Evolutionary conservation across 2,797 vertebrate genomes (phyloP).

Genomic region (Acipenser transmontanus): DNA sequence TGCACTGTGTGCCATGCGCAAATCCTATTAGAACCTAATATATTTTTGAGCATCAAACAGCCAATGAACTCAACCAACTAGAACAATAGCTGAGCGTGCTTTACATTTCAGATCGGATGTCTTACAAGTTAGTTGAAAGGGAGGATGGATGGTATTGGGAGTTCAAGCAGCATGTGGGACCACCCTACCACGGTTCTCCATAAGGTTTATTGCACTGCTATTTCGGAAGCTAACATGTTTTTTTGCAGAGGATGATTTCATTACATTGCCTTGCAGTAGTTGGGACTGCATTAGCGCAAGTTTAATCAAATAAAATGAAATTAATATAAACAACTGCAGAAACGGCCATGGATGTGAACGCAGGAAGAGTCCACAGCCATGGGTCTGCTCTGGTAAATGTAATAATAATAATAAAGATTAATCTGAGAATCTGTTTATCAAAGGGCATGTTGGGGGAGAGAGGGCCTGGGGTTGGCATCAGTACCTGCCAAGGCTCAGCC

Average conservation of each 20-base stretch:
- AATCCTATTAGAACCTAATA: too few relatives aligned
- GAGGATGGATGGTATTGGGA: background rate
- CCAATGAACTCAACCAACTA: too few relatives aligned
- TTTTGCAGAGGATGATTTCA: slow-evolving; percentile 29
- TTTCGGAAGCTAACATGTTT: slow-evolving; percentile 25
- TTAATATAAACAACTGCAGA: slow-evolving; percentile 27
- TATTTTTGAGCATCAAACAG: too few relatives aligned
- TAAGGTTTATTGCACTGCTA: slow-evolving; percentile 18
- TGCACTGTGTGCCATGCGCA: too few relatives aligned
- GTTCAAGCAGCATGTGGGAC: background rate
- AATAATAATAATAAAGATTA: background rate
- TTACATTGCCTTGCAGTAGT: slow-evolving; percentile 30
- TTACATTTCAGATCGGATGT: too few relatives aligned
- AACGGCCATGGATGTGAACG: slow-evolving; percentile 18
- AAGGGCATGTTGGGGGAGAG: too few relatives aligned
- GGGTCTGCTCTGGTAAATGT: background rate
- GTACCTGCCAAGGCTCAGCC: too few relatives aligned
- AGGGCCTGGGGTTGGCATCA: too few relatives aligned
- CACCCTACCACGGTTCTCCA: slow-evolving; percentile 10
- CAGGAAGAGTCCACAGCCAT: background rate
- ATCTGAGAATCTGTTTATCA: too few relatives aligned
- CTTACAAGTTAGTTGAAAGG: too few relatives aligned
- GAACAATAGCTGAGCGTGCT: too few relatives aligned
- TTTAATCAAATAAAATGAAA: slow-evolving; percentile 41
- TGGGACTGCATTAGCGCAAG: slow-evolving; percentile 32